Conservation (phyloP, 2,113 vertebrate genomes). For the Morone chrysops region DNA sequence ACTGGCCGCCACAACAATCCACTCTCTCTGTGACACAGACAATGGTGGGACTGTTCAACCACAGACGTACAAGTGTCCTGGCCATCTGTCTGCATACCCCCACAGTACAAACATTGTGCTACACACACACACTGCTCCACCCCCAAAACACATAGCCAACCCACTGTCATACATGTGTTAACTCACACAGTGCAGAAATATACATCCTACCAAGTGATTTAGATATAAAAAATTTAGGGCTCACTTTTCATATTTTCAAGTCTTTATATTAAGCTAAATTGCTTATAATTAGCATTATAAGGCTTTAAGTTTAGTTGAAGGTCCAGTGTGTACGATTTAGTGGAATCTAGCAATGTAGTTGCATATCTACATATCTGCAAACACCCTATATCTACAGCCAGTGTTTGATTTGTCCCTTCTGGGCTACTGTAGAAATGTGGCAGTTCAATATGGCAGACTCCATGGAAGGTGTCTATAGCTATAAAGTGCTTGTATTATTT, state of each 20-base stretch:
- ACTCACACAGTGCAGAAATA: conserved; percentile 5
- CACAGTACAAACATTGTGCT: conserved; percentile 85
- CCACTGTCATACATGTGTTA: conserved; percentile 48
- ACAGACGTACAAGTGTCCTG: conserved; percentile 79
- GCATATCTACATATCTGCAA: too few species aligned
- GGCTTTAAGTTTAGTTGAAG: too few species aligned
- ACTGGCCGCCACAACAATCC: conserved; percentile 77
- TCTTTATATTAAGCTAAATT: neutral
- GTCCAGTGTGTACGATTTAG: too few species aligned
- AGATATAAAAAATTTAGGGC: neutral
- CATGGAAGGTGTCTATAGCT: too few species aligned
- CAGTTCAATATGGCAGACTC: too few species aligned
- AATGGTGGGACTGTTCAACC: conserved; percentile 81
- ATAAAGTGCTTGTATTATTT: too few species aligned
- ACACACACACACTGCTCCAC: conserved; percentile 42
- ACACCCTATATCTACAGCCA: too few species aligned
- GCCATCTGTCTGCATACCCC: conserved; percentile 84
- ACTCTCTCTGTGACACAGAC: conserved; percentile 74
- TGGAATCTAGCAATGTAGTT: too few species aligned
- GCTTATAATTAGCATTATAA: neutral
- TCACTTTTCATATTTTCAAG: neutral
- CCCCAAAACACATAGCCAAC: conserved; percentile 42
- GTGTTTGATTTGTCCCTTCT: too few species aligned
- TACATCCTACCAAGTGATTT: neutral
- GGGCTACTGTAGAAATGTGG: too few species aligned